A percentile compares a stretch with the other conserved stretches of the same genome.
Conservation (phyloP, 1,140 invertebrate species). For the Neotoxoptera formosana region DNA sequence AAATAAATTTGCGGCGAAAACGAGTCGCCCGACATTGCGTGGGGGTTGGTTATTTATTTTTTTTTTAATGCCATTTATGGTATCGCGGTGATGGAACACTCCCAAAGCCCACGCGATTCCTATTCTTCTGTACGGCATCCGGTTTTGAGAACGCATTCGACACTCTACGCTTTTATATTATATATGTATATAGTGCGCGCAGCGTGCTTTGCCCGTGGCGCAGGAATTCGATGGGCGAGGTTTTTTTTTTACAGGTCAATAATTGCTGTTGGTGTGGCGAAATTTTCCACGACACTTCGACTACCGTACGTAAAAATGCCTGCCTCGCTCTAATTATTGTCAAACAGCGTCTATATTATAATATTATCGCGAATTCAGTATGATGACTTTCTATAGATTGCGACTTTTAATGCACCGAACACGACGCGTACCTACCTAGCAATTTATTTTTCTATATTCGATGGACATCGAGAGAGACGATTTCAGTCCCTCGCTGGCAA, state of each 20-base stretch:
- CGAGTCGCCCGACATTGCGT: constrained; percentile 37
- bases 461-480: not conserved
- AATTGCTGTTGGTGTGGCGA: constrained; percentile 49
- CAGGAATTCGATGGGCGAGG: constrained; percentile 47
- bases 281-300: not conserved
- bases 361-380: not conserved
- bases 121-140: constrained; percentile 52
- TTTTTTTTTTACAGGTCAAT: constrained; percentile 45
- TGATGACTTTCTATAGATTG: not conserved
- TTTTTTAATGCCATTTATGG: constrained; percentile 57
- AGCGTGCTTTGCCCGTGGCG: constrained; percentile 24
- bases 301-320: not conserved
- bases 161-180: too few relatives aligned
- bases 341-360: not conserved
- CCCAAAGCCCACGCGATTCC: constrained; percentile 53
- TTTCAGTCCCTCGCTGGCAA: not conserved
- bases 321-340: not conserved
- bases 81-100: constrained; percentile 56
- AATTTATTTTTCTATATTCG: not conserved
- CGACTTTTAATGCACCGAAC: not conserved
- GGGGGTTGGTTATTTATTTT: constrained; percentile 52
- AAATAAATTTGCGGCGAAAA: constrained; percentile 31
- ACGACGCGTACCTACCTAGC: not conserved
- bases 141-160: constrained; percentile 10
- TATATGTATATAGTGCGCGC: too few relatives aligned